Evolutionary conservation across 1,140 invertebrate genomes (phyloP).

Genomic region (Oncopodura yosiiana): DNA sequence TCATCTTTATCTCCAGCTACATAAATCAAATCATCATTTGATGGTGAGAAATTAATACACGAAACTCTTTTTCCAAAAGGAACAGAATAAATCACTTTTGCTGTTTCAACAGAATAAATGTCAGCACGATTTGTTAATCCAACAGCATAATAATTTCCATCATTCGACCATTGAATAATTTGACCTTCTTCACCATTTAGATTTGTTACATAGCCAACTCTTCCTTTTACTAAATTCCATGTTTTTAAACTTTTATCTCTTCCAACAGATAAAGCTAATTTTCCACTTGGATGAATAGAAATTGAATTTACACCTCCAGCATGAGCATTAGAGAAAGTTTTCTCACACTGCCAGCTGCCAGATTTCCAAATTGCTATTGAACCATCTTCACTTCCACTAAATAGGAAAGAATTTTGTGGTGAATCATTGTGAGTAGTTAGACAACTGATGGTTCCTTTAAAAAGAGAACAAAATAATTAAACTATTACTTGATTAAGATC

Average conservation of each 20-base stretch:
- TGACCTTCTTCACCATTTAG: conserved; percentile 44
- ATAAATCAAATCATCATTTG: conserved; percentile 37
- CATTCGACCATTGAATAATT: conserved; percentile 46
- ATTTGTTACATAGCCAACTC: conserved; percentile 78
- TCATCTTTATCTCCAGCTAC: conserved; percentile 62
- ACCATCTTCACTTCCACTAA: conserved; percentile 75
- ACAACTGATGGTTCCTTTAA: conserved; percentile 57
- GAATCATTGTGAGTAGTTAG: conserved; percentile 67
- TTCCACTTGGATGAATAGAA: conserved; percentile 76
- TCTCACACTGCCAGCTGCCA: conserved; percentile 74
- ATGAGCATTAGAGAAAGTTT: conserved; percentile 47
- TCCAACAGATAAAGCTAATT: conserved; percentile 75
- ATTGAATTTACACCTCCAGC: conserved; percentile 53
- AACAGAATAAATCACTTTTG: conserved; percentile 37
- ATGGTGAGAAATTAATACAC: conserved; percentile 36
- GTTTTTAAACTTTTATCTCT: conserved; percentile 72
- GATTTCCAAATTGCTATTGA: conserved; percentile 67
- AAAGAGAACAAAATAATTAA: conserved; percentile 15
- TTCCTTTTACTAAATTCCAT: conserved; percentile 88
- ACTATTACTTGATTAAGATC: not conserved
- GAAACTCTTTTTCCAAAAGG: conserved; percentile 38
- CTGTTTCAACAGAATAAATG: conserved; percentile 64
- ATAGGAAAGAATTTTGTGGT: conserved; percentile 62
- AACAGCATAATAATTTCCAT: conserved; percentile 61
- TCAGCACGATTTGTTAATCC: conserved; percentile 57